A percentile compares a stretch with the other conserved stretches of the same genome.
Conservation (phyloP, 2,888 invertebrate species). For the Sesamia inferens region DNA sequence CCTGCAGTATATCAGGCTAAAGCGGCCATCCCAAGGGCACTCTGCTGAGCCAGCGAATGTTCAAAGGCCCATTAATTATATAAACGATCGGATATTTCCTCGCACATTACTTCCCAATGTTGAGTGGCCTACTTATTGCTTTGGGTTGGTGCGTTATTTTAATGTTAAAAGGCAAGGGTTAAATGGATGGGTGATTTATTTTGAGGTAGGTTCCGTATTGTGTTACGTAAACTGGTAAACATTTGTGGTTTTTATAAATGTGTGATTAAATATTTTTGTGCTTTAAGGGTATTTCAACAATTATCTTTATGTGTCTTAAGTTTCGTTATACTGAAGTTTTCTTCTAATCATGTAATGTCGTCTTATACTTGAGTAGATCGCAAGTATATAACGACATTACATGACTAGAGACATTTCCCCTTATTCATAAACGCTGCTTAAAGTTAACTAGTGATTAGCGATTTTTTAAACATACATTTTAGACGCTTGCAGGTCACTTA, state of each 20-base stretch:
- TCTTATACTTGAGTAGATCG: no score
- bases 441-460: no score
- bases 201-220: background rate
- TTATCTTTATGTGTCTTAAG: background rate
- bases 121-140: slow-evolving; percentile 35
- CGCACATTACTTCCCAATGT: slow-evolving; percentile 40
- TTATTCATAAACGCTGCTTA: no score
- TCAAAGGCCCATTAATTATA: slow-evolving; percentile 59
- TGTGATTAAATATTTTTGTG: background rate
- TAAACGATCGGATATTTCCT: slow-evolving; percentile 60
- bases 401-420: no score
- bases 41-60: slow-evolving; percentile 53
- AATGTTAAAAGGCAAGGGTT: slow-evolving; percentile 12
- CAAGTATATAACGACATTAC: no score
- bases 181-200: background rate
- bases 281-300: background rate
- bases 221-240: background rate
- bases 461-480: no score
- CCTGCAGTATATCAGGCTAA: slow-evolving; percentile 47
- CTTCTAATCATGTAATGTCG: background rate
- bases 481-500: no score
- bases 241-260: background rate
- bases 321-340: background rate
- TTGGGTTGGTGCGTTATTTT: slow-evolving; percentile 31
- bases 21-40: slow-evolving; percentile 45